phyloP scores from a whole-genome alignment of 2,113 vertebrate genomes.

The Chaetorhynchus papuensis region DNA sequence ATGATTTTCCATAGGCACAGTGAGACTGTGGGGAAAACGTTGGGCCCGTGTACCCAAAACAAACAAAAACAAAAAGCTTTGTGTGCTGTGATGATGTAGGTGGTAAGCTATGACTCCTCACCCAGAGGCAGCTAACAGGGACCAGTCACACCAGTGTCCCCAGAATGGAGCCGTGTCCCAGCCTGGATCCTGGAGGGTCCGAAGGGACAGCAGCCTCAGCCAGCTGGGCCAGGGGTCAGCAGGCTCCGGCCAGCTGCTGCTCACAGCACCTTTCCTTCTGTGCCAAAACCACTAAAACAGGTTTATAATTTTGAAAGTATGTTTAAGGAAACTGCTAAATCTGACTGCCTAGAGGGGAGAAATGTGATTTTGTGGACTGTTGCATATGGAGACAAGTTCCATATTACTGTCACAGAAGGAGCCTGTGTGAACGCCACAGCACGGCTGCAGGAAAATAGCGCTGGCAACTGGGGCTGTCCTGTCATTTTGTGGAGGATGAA shows the following conservation, averaged over 20 bases:
- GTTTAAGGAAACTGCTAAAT: neutral
- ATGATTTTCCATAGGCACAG: neutral
- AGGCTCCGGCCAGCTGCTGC: neutral
- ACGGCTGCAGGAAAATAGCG: neutral
- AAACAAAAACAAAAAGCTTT: neutral
- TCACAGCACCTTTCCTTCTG: neutral
- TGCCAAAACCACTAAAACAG: neutral
- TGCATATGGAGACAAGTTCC: neutral
- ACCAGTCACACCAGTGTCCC: accelerated
- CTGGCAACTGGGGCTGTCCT: neutral
- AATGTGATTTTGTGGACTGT: neutral
- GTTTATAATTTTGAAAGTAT: neutral
- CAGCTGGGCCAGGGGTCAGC: neutral
- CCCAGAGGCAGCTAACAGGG: neutral
- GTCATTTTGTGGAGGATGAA: neutral
- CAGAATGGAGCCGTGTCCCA: neutral
- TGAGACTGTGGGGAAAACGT: neutral
- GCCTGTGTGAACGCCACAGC: neutral
- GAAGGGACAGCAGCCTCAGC: neutral
- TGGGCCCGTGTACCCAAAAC: neutral
- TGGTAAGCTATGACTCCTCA: neutral
- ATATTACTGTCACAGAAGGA: neutral
- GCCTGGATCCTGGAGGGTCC: neutral
- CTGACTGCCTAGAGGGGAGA: neutral
- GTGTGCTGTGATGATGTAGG: neutral